Evolutionary conservation across 2,888 invertebrate genomes (phyloP).

Genomic region (Eristalinus aeneus): DNA sequence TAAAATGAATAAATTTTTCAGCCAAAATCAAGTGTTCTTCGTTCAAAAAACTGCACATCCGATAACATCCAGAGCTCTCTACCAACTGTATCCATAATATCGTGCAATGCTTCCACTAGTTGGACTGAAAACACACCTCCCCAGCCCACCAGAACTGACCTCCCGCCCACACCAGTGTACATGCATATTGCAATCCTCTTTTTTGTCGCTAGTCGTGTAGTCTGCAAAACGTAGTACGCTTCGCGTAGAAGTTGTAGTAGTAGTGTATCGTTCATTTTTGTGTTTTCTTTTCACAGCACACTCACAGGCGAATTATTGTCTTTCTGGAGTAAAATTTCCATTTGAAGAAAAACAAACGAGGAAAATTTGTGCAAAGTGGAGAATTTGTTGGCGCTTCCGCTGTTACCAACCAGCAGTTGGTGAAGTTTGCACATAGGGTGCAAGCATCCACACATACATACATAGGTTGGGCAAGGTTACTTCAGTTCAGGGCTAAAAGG

Average conservation of each 20-base stretch:
- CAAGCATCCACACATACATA: neutral
- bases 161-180: constrained; percentile 31
- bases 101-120: constrained; percentile 33
- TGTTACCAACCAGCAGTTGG: constrained; percentile 63
- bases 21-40: neutral
- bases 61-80: constrained; percentile 50
- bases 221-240: constrained; percentile 42
- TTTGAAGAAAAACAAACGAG: neutral
- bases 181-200: constrained; percentile 38
- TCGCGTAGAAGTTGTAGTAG: constrained; percentile 48
- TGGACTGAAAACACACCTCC: neutral
- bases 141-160: neutral
- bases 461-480: constrained; percentile 58
- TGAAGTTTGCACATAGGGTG: constrained; percentile 28
- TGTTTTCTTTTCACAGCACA: constrained; percentile 6
- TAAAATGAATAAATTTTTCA: constrained; percentile 2
- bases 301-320: constrained; percentile 25
- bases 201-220: neutral
- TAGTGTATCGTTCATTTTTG: constrained; percentile 50
- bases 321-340: neutral
- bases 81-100: constrained; percentile 55
- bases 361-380: neutral
- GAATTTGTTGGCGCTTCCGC: constrained; percentile 26
- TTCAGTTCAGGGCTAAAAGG: constrained; percentile 66
- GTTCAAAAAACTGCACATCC: constrained; percentile 42